phyloP scores from a whole-genome alignment of 2,797 vertebrate genomes.

The Myotis myotis region DNA sequence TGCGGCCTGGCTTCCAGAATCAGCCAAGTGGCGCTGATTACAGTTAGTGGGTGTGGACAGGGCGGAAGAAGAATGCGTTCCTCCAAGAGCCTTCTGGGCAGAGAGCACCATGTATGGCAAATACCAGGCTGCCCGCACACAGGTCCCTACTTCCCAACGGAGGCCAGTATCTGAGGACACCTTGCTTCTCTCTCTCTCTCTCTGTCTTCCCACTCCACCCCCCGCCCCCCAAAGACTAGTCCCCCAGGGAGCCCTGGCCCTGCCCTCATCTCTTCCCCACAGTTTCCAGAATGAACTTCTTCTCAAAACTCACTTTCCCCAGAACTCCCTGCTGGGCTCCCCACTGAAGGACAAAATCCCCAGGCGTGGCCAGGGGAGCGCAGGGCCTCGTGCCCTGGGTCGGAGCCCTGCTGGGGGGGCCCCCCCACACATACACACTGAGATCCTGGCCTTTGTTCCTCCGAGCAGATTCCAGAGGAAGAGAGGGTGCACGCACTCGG shows the following conservation, averaged over 20 bases:
- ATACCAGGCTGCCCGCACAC: neutral
- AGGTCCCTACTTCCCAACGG: neutral
- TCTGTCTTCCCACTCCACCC: neutral
- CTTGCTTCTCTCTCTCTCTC: neutral
- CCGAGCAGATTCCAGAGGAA: neutral
- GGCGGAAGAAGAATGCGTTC: slow-evolving; percentile 38
- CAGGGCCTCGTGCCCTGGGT: neutral
- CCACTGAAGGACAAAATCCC: neutral
- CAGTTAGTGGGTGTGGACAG: slow-evolving; percentile 50
- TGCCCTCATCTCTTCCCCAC: neutral
- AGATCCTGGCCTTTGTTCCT: neutral
- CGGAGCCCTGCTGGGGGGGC: neutral
- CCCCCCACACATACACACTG: too few species aligned
- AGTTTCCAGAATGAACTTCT: neutral
- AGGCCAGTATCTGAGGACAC: neutral
- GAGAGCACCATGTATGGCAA: slow-evolving; percentile 58
- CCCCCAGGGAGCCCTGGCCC: neutral
- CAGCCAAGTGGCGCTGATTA: slow-evolving; percentile 49
- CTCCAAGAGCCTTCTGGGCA: slow-evolving; percentile 17
- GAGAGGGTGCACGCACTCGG: neutral
- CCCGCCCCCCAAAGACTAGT: neutral
- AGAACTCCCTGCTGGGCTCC: neutral
- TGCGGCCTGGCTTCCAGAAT: slow-evolving; percentile 46
- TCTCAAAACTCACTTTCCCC: neutral
- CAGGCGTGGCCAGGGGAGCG: neutral